These are phyloP conservation scores for Menidia menidia DNA, from an alignment of 2,797 vertebrate species.

Conservation along the genomic window DNA sequence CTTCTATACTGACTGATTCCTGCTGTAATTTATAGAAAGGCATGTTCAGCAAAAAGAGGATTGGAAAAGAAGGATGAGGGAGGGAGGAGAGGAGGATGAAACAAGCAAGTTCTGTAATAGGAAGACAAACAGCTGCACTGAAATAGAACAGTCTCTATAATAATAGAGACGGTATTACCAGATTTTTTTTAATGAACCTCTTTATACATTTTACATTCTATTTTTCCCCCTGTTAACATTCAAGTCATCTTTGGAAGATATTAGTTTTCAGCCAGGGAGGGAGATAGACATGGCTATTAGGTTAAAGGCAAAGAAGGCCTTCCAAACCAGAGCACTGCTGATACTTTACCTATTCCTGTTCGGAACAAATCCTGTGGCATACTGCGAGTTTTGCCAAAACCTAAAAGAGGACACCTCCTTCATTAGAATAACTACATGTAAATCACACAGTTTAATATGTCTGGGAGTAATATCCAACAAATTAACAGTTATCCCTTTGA, in stretches of 20 bases:
- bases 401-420: conserved; percentile 76
- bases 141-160: conserved; percentile 11
- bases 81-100: conserved; percentile 19
- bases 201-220: background rate
- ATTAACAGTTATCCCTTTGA: background rate
- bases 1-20: conserved; percentile 13
- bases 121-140: conserved; percentile 36
- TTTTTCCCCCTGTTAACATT: conserved; percentile 11
- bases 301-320: conserved; percentile 53
- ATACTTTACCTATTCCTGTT: conserved; percentile 79
- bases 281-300: conserved; percentile 47
- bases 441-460: background rate
- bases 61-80: background rate
- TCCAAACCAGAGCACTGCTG: conserved; percentile 34
- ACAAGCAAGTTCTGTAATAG: conserved; percentile 26
- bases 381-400: conserved; percentile 80
- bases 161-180: conserved; percentile 4
- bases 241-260: conserved; percentile 32
- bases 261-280: conserved; percentile 70
- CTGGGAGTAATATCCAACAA: conserved; percentile 1
- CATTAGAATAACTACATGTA: conserved; percentile 53
- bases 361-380: conserved; percentile 81
- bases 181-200: background rate
- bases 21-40: background rate
- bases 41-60: conserved; percentile 2